Evolutionary conservation across 92 coral and sea anemone genomes (phyloP).

Genomic region (Scolanthus callimorphus): DNA sequence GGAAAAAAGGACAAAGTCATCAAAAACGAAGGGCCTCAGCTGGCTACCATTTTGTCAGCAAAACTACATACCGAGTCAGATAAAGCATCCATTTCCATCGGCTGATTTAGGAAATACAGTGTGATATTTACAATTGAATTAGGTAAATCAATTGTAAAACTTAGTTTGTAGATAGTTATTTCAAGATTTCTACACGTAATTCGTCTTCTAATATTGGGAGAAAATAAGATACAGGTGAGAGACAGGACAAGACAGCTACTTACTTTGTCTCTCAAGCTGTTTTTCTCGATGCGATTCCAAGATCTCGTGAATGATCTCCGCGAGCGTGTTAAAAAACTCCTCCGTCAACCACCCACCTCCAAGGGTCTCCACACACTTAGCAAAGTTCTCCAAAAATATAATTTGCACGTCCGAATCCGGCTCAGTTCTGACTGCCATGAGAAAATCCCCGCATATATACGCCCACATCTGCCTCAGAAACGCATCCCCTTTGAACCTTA

Average conservation of each 20-base stretch:
- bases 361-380: slow-evolving; percentile 92
- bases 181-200: too few species aligned
- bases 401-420: slow-evolving; percentile 98
- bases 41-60: too few species aligned
- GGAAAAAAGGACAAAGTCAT: neutral
- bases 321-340: slow-evolving; percentile 73
- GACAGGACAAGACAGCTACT: slow-evolving; percentile 23
- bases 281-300: slow-evolving; percentile 80
- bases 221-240: too few species aligned
- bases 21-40: too few species aligned
- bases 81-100: neutral
- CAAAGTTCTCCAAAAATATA: slow-evolving; percentile 85
- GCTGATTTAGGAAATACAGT: too few species aligned
- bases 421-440: slow-evolving; percentile 84
- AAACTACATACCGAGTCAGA: too few species aligned
- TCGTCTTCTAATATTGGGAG: too few species aligned
- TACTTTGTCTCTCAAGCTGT: slow-evolving; percentile 92
- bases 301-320: slow-evolving; percentile 73
- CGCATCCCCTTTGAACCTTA: slow-evolving; percentile 88
- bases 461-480: slow-evolving; percentile 98
- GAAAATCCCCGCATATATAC: slow-evolving; percentile 81
- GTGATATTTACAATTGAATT: too few species aligned
- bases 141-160: too few species aligned
- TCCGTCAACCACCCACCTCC: slow-evolving; percentile 85
- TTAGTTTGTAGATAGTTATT: too few species aligned